Evolutionary conservation across 2,113 vertebrate genomes (phyloP).

Genomic region (Penelope pileata): DNA sequence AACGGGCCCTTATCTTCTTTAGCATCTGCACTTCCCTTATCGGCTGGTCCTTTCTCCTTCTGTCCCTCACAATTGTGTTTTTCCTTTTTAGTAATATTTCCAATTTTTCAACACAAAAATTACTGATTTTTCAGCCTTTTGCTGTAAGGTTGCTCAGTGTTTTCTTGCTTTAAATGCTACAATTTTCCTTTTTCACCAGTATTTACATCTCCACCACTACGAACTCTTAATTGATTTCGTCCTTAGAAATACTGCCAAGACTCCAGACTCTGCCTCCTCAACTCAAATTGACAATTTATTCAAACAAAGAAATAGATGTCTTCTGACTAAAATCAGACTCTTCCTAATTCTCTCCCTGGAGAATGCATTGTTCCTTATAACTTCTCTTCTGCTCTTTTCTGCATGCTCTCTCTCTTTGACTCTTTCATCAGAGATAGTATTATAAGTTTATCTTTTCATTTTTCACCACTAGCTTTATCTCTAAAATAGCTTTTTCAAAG

Average conservation of each 20-base stretch:
- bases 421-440: background rate
- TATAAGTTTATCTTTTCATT: background rate
- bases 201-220: background rate
- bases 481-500: constrained; percentile 4
- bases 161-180: background rate
- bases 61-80: background rate
- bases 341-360: background rate
- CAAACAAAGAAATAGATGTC: background rate
- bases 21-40: background rate
- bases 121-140: background rate
- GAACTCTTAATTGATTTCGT: background rate
- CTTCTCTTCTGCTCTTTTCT: background rate
- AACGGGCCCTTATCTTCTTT: fast-evolving
- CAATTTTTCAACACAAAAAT: background rate
- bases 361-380: background rate
- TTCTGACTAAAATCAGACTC: background rate
- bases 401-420: background rate
- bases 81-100: background rate
- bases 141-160: background rate
- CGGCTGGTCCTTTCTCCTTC: background rate
- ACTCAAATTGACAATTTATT: background rate
- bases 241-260: background rate
- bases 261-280: background rate
- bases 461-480: background rate
- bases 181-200: background rate